These are phyloP conservation scores for Bryconaethiops microstoma DNA, from an alignment of 2,797 vertebrate species.

Conservation along the genomic window DNA sequence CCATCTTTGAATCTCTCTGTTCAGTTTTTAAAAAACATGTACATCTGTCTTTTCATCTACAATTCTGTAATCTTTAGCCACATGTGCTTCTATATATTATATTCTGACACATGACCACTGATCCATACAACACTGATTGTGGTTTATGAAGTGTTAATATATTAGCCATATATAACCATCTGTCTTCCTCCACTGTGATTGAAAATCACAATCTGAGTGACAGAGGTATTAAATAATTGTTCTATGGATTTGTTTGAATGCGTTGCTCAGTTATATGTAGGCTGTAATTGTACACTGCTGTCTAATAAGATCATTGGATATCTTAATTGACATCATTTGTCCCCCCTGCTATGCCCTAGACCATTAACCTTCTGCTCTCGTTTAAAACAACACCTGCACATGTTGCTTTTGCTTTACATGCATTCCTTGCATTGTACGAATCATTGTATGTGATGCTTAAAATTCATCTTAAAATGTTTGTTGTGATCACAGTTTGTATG, in stretches of 20 bases:
- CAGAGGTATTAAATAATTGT: slow-evolving; percentile 40
- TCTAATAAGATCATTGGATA: slow-evolving; percentile 47
- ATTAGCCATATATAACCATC: background rate
- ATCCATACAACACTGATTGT: background rate
- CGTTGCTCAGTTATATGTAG: slow-evolving; percentile 23
- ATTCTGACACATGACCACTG: background rate
- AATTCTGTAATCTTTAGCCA: background rate
- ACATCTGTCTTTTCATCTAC: background rate
- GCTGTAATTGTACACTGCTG: slow-evolving; percentile 37
- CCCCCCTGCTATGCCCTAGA: slow-evolving; percentile 34
- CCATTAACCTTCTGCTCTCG: slow-evolving; percentile 46
- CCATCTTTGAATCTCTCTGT: no score
- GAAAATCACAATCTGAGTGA: slow-evolving; percentile 36
- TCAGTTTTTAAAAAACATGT: no score
- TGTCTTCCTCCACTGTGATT: slow-evolving; percentile 6
- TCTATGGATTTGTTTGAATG: slow-evolving; percentile 44
- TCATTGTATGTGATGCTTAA: background rate
- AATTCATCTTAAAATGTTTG: background rate
- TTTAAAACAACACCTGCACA: slow-evolving; percentile 20
- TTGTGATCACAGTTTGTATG: background rate
- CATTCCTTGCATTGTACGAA: background rate
- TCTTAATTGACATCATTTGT: slow-evolving; percentile 49
- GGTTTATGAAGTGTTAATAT: background rate
- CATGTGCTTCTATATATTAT: background rate
- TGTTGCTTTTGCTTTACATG: background rate